Evolutionary conservation across 2,113 vertebrate species (phyloP).

Genomic region (Ameiurus melas): DNA sequence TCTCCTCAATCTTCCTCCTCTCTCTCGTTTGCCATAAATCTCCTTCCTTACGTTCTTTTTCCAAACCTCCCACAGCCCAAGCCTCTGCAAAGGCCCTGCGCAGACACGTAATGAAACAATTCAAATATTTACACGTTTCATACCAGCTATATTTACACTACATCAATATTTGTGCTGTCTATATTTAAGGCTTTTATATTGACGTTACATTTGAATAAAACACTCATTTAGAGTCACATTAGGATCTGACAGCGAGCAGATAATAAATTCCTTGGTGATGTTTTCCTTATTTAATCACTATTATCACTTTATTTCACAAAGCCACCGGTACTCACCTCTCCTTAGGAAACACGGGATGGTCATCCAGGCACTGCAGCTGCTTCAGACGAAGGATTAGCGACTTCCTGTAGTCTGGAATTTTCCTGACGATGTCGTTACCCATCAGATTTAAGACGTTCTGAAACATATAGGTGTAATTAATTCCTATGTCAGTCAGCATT

Average conservation of each 20-base stretch:
- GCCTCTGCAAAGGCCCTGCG: slow-evolving; percentile 92
- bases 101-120: neutral
- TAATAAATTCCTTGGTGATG: no score
- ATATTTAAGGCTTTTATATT: neutral
- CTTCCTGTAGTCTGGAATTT: slow-evolving; percentile 87
- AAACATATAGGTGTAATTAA: slow-evolving; percentile 25
- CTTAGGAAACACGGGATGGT: slow-evolving; percentile 90
- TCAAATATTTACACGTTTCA: neutral
- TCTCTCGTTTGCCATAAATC: slow-evolving; percentile 83
- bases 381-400: slow-evolving; percentile 80
- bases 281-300: slow-evolving; percentile 26
- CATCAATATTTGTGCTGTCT: neutral
- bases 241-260: neutral
- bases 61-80: slow-evolving; percentile 83
- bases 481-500: neutral
- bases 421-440: slow-evolving; percentile 74
- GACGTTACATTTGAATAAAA: neutral
- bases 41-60: slow-evolving; percentile 81
- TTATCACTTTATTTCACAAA: slow-evolving; percentile 33
- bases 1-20: slow-evolving; percentile 81
- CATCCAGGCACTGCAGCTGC: slow-evolving; percentile 84
- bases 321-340: slow-evolving; percentile 76
- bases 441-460: slow-evolving; percentile 68
- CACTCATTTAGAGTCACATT: neutral
- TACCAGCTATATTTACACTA: neutral